These are phyloP conservation scores for Malurus alboscapulatus DNA, from an alignment of 2,113 vertebrate genomes.

Conservation along the genomic window DNA sequence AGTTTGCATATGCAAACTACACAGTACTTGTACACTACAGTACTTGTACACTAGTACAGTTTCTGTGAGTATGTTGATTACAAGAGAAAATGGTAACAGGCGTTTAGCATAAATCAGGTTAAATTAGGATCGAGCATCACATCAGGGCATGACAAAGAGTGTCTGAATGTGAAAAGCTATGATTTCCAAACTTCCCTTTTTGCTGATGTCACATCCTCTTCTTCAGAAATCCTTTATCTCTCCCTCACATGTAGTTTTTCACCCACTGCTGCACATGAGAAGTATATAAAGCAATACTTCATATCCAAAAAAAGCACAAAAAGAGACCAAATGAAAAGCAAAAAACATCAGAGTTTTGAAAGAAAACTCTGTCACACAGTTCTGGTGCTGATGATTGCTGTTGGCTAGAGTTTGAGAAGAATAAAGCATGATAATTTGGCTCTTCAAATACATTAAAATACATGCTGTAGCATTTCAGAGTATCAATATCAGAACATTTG, in stretches of 20 bases:
- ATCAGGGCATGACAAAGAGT: neutral
- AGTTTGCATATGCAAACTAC: neutral
- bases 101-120: neutral
- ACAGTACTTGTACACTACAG: no score
- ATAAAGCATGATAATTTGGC: neutral
- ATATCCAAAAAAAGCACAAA: neutral
- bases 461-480: neutral
- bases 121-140: neutral
- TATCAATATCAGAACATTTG: neutral
- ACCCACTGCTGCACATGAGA: neutral
- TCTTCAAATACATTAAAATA: neutral
- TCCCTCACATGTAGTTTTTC: neutral
- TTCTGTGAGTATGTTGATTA: neutral
- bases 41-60: neutral
- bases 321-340: neutral
- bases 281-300: neutral
- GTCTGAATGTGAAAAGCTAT: neutral
- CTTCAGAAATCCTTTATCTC: neutral
- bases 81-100: neutral
- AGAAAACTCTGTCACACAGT: neutral
- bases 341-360: neutral
- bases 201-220: neutral
- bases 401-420: neutral
- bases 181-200: neutral
- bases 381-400: neutral